Conservation (phyloP, 23 tunicate species). For the Ascidia mentula region DNA sequence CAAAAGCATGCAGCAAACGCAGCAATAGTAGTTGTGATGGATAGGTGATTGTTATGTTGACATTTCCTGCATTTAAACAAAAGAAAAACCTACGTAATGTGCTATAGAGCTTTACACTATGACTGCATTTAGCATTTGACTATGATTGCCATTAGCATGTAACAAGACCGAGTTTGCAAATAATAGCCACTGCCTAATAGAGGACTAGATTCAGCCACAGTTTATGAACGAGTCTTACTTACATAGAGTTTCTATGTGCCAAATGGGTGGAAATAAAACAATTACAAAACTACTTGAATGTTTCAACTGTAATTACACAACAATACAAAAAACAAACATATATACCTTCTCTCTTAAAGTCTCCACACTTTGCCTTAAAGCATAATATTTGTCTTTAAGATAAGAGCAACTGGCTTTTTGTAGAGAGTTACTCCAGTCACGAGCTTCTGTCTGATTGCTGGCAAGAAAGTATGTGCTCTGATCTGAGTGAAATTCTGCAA, state of each 20-base stretch:
- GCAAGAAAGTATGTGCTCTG: constrained; percentile 76
- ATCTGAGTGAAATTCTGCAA: constrained; percentile 50
- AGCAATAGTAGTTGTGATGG: background rate
- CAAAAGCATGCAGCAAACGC: constrained; percentile 8
- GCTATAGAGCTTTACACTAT: too few species aligned
- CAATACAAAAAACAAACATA: too few species aligned
- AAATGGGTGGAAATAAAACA: too few species aligned
- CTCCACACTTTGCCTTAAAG: constrained; percentile 31
- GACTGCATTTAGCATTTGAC: too few species aligned
- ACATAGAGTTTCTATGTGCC: too few species aligned
- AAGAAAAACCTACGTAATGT: constrained; percentile 13
- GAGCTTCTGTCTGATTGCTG: constrained; percentile 39
- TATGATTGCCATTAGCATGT: too few species aligned
- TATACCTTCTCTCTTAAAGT: constrained; percentile 8
- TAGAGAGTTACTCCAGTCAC: constrained; percentile 68
- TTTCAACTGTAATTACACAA: too few species aligned
- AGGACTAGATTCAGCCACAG: too few species aligned
- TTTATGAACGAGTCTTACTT: too few species aligned
- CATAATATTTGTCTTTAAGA: constrained; percentile 41
- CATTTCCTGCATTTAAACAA: background rate
- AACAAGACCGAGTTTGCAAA: too few species aligned
- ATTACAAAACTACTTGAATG: too few species aligned
- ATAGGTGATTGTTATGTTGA: background rate
- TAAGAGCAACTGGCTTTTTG: constrained; percentile 55
- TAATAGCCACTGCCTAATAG: too few species aligned